phyloP scores from a whole-genome alignment of 2,113 vertebrate species.

The Trogon surrucura region DNA sequence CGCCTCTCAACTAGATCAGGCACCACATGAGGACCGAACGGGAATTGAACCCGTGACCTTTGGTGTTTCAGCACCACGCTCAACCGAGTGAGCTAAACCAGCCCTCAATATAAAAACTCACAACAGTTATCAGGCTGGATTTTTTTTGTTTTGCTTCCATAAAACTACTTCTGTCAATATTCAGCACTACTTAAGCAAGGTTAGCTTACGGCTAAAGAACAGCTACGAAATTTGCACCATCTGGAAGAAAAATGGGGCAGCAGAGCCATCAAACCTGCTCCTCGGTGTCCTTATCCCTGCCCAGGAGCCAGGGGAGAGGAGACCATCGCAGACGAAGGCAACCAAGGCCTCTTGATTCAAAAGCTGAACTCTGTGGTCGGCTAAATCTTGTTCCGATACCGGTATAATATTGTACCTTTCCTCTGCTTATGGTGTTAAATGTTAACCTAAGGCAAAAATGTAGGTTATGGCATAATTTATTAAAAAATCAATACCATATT shows the following conservation, averaged over 20 bases:
- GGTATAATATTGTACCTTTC: not conserved
- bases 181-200: not conserved
- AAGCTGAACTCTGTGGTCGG: not conserved
- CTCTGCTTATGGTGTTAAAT: constrained; percentile 45
- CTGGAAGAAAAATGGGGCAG: not conserved
- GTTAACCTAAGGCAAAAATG: constrained; percentile 62
- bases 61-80: no score
- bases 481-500: constrained; percentile 70
- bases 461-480: constrained; percentile 68
- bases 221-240: not conserved
- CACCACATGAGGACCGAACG: no score
- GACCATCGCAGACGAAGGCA: accelerated
- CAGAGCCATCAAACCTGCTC: not conserved
- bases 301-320: not conserved
- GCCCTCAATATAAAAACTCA: not conserved
- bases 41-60: no score
- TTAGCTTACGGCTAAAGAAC: not conserved
- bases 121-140: not conserved
- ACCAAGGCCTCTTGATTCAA: not conserved
- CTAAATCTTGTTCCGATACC: not conserved
- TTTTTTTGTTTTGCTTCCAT: not conserved
- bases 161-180: not conserved
- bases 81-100: no score
- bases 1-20: no score
- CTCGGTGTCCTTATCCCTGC: not conserved